phyloP scores from a whole-genome alignment of 2,888 invertebrate genomes.

The Standfussiana lucernea region DNA sequence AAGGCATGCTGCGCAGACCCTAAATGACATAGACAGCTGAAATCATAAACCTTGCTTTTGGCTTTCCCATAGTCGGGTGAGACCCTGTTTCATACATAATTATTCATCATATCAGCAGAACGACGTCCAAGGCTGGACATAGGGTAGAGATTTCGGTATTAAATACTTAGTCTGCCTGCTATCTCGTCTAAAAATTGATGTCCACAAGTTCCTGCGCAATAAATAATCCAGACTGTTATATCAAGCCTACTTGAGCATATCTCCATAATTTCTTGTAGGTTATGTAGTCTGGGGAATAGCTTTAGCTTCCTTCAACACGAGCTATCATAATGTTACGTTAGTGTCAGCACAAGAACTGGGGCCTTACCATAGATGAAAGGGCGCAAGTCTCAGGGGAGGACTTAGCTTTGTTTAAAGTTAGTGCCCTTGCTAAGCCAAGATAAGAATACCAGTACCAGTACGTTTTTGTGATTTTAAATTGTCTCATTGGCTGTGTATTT shows the following conservation, averaged over 20 bases:
- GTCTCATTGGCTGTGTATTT: not conserved
- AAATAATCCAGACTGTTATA: not conserved
- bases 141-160: not conserved
- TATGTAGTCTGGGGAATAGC: not conserved
- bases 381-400: not conserved
- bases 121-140: not conserved
- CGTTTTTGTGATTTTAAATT: not conserved
- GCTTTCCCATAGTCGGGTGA: not conserved
- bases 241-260: not conserved
- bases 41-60: not conserved
- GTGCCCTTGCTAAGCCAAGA: not conserved
- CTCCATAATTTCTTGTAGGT: not conserved
- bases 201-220: not conserved
- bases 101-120: not conserved
- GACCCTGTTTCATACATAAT: not conserved
- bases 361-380: no score
- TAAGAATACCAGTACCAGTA: not conserved
- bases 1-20: no score
- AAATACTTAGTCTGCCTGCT: no score
- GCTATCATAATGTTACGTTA: not conserved
- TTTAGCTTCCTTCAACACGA: not conserved
- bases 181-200: not conserved
- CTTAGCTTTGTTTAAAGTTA: not conserved
- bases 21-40: not conserved
- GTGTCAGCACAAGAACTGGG: conserved; percentile 5